Evolutionary conservation across 1,140 invertebrate genomes (phyloP).

Genomic region (Brachionus rotundiformis): DNA sequence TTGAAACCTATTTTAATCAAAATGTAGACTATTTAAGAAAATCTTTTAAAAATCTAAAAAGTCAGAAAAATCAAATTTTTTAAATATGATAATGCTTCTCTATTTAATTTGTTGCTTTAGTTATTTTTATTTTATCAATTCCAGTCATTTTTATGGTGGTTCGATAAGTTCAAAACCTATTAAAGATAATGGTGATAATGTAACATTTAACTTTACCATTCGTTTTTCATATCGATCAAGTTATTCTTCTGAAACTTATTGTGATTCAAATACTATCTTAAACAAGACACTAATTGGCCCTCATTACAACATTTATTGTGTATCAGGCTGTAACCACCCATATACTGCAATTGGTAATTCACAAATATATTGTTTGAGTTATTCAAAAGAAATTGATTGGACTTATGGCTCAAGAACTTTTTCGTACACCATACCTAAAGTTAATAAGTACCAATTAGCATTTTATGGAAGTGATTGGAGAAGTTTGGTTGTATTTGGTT

Average conservation of each 20-base stretch:
- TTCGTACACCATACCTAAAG: neutral
- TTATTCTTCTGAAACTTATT: constrained; percentile 2
- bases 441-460: neutral
- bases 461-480: constrained; percentile 39
- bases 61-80: neutral
- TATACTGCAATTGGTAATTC: neutral
- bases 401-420: constrained; percentile 28
- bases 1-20: too few relatives aligned
- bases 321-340: neutral
- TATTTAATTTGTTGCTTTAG: neutral
- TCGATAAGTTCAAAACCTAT: constrained; percentile 32
- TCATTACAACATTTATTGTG: constrained; percentile 18
- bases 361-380: neutral
- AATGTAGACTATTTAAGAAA: too few relatives aligned
- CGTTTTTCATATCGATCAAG: constrained; percentile 14
- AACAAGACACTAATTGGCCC: constrained; percentile 11
- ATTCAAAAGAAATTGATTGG: constrained; percentile 28
- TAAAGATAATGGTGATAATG: neutral
- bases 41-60: too few relatives aligned
- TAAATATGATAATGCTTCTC: neutral
- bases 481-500: constrained; percentile 27
- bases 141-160: constrained; percentile 43
- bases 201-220: constrained; percentile 24
- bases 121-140: neutral
- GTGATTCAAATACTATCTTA: neutral